These are phyloP conservation scores for Drosophila falleni DNA, from an alignment of 2,888 invertebrate species.

Conservation along the genomic window DNA sequence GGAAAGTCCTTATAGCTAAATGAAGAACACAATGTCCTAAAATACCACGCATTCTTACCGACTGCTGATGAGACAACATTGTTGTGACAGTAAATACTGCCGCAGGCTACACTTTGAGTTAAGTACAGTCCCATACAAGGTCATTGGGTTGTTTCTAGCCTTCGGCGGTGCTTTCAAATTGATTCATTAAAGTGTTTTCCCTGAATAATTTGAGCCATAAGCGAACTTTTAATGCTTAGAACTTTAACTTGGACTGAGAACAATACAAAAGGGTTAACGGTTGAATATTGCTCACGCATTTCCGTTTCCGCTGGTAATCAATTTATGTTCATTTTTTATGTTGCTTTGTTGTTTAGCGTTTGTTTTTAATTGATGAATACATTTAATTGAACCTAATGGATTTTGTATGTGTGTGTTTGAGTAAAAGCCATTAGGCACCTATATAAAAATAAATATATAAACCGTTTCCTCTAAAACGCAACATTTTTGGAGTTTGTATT, in stretches of 20 bases:
- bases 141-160: conserved; percentile 29
- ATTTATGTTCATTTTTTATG: conserved; percentile 60
- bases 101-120: not conserved
- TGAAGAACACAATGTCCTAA: conserved; percentile 65
- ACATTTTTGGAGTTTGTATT: conserved; percentile 41
- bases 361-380: conserved; percentile 75
- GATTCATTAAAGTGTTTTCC: conserved; percentile 67
- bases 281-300: conserved; percentile 56
- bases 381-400: conserved; percentile 77
- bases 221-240: conserved; percentile 64
- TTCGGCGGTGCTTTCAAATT: conserved; percentile 44
- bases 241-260: conserved; percentile 27
- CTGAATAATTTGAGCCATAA: conserved; percentile 76
- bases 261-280: conserved; percentile 22
- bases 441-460: conserved; percentile 22
- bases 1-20: too few relatives aligned
- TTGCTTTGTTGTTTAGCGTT: conserved; percentile 53
- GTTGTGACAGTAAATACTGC: not conserved
- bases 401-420: conserved; percentile 42
- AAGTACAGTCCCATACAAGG: conserved; percentile 62
- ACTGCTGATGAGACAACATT: conserved; percentile 24
- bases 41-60: conserved; percentile 27
- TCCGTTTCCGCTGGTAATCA: conserved; percentile 66
- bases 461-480: conserved; percentile 40
- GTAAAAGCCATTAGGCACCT: conserved; percentile 59